phyloP scores from a whole-genome alignment of 1,140 invertebrate genomes.

The Lepidurus couesii region DNA sequence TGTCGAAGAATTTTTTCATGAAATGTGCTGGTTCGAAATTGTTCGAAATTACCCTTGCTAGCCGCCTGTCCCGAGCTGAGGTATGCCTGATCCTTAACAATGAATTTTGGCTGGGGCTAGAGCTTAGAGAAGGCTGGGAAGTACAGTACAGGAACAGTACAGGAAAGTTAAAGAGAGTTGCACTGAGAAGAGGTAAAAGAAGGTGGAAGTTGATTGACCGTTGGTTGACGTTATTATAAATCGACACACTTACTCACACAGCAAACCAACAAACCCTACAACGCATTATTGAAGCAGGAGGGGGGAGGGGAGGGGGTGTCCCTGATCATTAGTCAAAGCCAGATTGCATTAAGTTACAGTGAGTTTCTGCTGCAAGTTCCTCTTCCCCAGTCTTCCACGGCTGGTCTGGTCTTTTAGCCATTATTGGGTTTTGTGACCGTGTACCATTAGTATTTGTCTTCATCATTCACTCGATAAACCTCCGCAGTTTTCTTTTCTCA shows the following conservation, averaged over 20 bases:
- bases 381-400: slow-evolving; percentile 18
- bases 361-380: not conserved
- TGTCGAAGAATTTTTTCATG: too few relatives aligned
- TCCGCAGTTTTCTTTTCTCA: not conserved
- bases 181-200: not conserved
- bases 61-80: too few relatives aligned
- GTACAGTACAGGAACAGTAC: too few relatives aligned
- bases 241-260: not conserved
- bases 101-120: too few relatives aligned
- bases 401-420: slow-evolving; percentile 16
- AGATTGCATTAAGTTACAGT: not conserved
- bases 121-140: too few relatives aligned
- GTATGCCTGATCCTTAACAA: too few relatives aligned
- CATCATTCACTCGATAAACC: not conserved
- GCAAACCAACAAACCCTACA: slow-evolving; percentile 17
- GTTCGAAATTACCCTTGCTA: too few relatives aligned
- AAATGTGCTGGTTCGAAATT: too few relatives aligned
- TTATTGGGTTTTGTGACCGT: slow-evolving; percentile 15
- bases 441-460: slow-evolving; percentile 22
- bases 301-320: not conserved
- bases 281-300: not conserved
- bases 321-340: slow-evolving; percentile 13
- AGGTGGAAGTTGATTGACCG: slow-evolving; percentile 21
- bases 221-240: slow-evolving; percentile 19
- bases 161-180: not conserved